phyloP scores from a whole-genome alignment of 2,113 vertebrate species.

The Hydropotes inermis region DNA sequence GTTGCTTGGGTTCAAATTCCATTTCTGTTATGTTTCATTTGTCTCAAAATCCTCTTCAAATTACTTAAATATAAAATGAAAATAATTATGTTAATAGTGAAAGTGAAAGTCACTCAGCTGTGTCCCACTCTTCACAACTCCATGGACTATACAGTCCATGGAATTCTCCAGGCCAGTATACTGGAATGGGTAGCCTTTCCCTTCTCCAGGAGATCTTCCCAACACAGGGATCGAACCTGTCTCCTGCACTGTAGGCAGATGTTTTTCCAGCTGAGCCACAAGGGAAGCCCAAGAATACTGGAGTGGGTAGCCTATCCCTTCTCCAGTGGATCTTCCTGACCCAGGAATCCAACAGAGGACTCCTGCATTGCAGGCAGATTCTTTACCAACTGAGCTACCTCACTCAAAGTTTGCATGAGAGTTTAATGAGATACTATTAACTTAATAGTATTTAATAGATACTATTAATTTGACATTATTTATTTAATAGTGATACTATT shows the following conservation, averaged over 20 bases:
- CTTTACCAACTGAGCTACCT: not conserved
- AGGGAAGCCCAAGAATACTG: not conserved
- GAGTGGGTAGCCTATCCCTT: not conserved
- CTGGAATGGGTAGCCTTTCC: not conserved
- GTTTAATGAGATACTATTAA: not conserved
- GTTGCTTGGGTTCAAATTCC: not conserved
- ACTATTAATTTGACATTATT: not conserved
- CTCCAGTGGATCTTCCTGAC: not conserved
- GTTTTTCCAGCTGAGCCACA: not conserved
- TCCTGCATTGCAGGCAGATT: not conserved
- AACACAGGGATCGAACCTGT: rapidly evolving
- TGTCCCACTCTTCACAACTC: not conserved
- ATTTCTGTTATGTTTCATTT: not conserved
- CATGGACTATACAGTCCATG: not conserved
- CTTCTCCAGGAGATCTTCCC: not conserved
- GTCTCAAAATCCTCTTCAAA: not conserved
- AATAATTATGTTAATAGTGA: not conserved
- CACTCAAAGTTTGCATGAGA: not conserved
- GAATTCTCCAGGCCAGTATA: not conserved
- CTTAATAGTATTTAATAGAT: not conserved
- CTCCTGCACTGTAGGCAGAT: rapidly evolving
- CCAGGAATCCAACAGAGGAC: not conserved
- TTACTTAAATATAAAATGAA: slow-evolving; percentile 9
- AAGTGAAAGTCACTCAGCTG: not conserved
- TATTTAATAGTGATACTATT: not conserved